These are phyloP conservation scores for Pelagia noctiluca DNA, from an alignment of 30 jellyfish, hydroid and myxozoan genomes.

Conservation along the genomic window DNA sequence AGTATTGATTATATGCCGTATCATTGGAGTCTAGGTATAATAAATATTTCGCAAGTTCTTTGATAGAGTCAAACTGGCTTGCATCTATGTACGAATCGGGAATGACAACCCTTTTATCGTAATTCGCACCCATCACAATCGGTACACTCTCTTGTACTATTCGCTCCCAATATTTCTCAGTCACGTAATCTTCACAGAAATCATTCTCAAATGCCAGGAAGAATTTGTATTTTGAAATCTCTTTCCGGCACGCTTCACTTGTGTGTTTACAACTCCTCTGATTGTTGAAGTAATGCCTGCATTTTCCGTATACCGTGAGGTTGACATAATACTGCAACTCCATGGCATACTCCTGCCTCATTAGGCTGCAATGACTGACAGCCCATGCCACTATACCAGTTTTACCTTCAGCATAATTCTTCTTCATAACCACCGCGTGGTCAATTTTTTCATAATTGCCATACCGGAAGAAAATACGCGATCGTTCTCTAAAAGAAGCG, in stretches of 20 bases:
- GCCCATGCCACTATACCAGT: conserved; percentile 75
- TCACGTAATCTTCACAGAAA: conserved; percentile 88
- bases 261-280: conserved; percentile 64
- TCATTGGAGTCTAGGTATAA: conserved; percentile 67
- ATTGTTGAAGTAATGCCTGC: conserved; percentile 62
- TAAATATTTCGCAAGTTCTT: conserved; percentile 73
- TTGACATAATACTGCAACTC: conserved; percentile 76
- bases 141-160: conserved; percentile 72
- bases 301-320: conserved; percentile 84
- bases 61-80: conserved; percentile 65
- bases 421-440: conserved; percentile 2
- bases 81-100: conserved; percentile 93
- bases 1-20: conserved; percentile 74
- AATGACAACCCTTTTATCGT: conserved; percentile 58
- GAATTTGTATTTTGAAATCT: conserved; percentile 67
- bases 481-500: conserved; percentile 73
- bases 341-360: conserved; percentile 70
- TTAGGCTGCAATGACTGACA: conserved; percentile 75
- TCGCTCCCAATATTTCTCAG: conserved; percentile 84
- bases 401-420: conserved; percentile 80
- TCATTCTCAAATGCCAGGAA: conserved; percentile 82
- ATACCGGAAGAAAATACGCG: conserved; percentile 81
- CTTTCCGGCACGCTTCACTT: conserved; percentile 57
- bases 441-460: not conserved
- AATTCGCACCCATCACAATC: conserved; percentile 83